Percentiles rank a stretch among this genome's conserved stretches.
These are phyloP conservation scores for Galago senegalensis DNA, from an alignment of 2,797 vertebrate genomes.

Conservation along the genomic window DNA sequence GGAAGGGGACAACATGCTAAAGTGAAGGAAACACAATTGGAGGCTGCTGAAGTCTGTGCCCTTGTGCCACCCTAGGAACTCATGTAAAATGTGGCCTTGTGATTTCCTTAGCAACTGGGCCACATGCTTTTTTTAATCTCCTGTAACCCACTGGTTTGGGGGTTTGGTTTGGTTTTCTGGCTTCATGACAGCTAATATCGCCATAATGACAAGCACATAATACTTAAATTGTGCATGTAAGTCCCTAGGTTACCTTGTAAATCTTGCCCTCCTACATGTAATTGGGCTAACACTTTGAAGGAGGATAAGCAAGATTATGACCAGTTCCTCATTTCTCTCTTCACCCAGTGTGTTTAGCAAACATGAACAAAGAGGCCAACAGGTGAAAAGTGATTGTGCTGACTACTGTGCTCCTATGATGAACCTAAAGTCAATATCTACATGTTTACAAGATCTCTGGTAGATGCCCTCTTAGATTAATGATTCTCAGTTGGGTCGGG, in stretches of 20 bases:
- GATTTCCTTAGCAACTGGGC: neutral
- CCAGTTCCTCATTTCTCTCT: neutral
- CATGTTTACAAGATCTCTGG: neutral
- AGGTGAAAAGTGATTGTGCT: neutral
- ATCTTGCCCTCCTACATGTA: neutral
- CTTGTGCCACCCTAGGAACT: neutral
- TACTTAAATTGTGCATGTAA: neutral
- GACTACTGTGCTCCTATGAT: neutral
- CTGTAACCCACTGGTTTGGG: neutral
- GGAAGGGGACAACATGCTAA: neutral
- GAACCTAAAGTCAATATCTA: neutral
- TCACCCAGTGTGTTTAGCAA: neutral
- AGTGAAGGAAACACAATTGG: neutral
- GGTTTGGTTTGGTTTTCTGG: neutral
- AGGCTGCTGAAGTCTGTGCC: neutral
- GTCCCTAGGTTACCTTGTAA: neutral
- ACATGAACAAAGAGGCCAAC: neutral
- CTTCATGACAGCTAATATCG: neutral
- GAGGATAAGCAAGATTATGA: neutral
- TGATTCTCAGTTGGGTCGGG: neutral
- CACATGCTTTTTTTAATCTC: neutral
- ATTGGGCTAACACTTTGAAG: slow-evolving; percentile 23
- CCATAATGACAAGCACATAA: neutral
- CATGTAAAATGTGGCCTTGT: neutral
- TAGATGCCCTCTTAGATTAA: neutral